phyloP scores from a whole-genome alignment of 1,140 invertebrate genomes.

The Papilio helenus region DNA sequence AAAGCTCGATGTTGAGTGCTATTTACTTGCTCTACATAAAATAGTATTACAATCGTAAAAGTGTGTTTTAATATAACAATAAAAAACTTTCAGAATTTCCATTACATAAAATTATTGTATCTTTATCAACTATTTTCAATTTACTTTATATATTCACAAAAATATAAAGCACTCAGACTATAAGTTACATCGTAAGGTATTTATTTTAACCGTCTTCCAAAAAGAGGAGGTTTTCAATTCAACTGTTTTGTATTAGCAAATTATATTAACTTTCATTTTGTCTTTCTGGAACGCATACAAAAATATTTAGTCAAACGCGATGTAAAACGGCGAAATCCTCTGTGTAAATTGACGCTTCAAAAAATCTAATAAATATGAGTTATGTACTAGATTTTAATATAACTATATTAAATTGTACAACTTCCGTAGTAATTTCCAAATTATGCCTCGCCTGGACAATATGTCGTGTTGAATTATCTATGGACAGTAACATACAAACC shows the following conservation, averaged over 20 bases:
- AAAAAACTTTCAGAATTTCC: background rate
- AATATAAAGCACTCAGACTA: background rate
- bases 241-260: too few relatives aligned
- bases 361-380: background rate
- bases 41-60: background rate
- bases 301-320: background rate
- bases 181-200: background rate
- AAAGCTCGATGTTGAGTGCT: background rate
- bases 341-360: background rate
- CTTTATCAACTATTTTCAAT: background rate
- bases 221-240: too few relatives aligned
- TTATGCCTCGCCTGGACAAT: conserved; percentile 12
- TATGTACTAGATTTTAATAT: background rate
- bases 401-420: background rate
- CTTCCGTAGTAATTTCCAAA: background rate
- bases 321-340: background rate
- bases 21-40: background rate
- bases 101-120: conserved; percentile 12
- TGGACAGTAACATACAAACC: conserved; percentile 40
- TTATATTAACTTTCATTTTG: too few relatives aligned
- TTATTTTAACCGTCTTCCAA: too few relatives aligned
- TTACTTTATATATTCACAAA: background rate
- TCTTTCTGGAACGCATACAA: too few relatives aligned
- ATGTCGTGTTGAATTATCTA: background rate
- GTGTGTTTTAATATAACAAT: background rate